Evolutionary conservation across 2,888 invertebrate genomes (phyloP), one percentile per base, ranked within the genome.

Genomic region (Hyposoter dolosus): DNA sequence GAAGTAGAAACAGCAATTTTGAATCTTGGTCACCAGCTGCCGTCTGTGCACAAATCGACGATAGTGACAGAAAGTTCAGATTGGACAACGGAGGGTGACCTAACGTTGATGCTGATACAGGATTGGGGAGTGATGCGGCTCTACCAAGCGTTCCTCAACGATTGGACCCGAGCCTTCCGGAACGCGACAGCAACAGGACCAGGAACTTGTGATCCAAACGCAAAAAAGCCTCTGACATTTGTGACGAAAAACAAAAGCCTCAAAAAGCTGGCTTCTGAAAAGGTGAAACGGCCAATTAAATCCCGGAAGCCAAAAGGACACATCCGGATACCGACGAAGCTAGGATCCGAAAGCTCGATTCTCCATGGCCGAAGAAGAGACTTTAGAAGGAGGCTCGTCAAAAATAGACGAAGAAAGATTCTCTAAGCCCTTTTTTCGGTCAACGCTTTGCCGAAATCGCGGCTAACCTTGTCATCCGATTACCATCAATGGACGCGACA

Each of bases 51-150:
- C 76, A 91, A 93, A 15, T 90, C 91, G 17, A 82, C 86, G 10
- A 88, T 95, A 32, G 94, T 93, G 35, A 94, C 93, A 78, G 94
- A 93, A 63, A 94, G 94, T 69, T 91, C 94, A 85, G 94, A 94
- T 84, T 93, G 95, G 89, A 94, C 94, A 45, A 92, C 92, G 78
- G 94, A 94, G 90, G 95, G 95, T 1, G 95, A 95, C 89, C 93
- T 95, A 2, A 95, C 96, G 0, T 92, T 94, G 82, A 95, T 95
- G 90, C 93, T 96, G 69, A 95, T 95, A 86, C 95, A 96, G 88
- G 96, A 96, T 91, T 95, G 95, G 91, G 95, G 96, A 47, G 95
- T 96, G 3, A 94, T 96, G 82, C 95, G 95, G 88, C 95, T 95
- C 12, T 96, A 96, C 91, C 95, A 95, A 47, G 95, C 94, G 68